Base-by-base conservation (phyloP, 1,140 invertebrate genomes). In the Neodiprion lecontei region DNA sequence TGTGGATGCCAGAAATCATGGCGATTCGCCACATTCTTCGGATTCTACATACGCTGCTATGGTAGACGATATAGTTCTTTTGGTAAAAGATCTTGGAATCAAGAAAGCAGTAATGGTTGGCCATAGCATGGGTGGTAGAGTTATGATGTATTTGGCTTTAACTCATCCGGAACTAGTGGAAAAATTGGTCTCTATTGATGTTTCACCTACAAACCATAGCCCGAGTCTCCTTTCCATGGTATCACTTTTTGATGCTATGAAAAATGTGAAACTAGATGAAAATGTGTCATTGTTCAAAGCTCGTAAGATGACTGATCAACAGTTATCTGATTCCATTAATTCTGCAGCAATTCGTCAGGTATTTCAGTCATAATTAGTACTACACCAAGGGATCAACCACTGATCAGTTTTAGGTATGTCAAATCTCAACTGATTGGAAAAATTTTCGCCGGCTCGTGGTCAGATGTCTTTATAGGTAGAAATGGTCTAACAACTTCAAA, bases 41-140 rank as follows among this genome's bases (percentile, higher is more conserved):
- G 89, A 92, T 0, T 93, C 96, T 85, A 91, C 89, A 49, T 97
- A 97, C 84, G 79, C 85, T 7, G 86, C 91, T 14, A 91, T 97
- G 90, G 91, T 92, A 7, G 89, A 91, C 76, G 97, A 98, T 88
- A 81, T 98, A 65, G 79, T 91, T 1, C 74, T 89, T 48, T 88
- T 97, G 23, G 86, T 96, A 78, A 84, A 91, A 53, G 90, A 91
- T 70, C 84, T 95, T 67, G 82, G 88, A 0, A 88, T 95, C 8
- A 75, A 89, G 0, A 92, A 92, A 85, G 90, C 92, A 17, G 88
- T 91, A 75, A 79, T 97, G 7, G 86, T 98, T 75, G 97, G 97
- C 0, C 96, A 98, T 81, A 96, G 96, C 74, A 97, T 98, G 95
- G 97, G 97, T 17, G 97, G 96, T 14, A 92, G 95, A 72, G 89